Evolutionary conservation across 2,113 vertebrate species (phyloP).

Genomic region (Plectropomus leopardus): DNA sequence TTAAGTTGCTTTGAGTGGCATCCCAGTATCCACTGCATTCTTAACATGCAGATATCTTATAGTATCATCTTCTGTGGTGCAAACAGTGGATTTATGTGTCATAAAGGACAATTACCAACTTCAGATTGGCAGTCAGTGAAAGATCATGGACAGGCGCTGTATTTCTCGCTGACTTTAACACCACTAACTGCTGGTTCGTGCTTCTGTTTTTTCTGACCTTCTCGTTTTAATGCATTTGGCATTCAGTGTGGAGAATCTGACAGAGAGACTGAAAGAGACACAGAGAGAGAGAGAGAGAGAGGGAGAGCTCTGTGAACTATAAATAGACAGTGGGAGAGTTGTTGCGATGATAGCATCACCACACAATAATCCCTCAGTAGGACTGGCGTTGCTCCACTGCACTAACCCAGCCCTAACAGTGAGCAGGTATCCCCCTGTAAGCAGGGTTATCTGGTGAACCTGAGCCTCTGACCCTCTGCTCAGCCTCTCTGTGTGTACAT

Average conservation of each 20-base stretch:
- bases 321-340: slow-evolving; percentile 75
- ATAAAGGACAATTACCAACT: neutral
- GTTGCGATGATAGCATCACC: slow-evolving; percentile 75
- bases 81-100: neutral
- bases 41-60: neutral
- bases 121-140: too few relatives aligned
- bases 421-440: slow-evolving; percentile 45
- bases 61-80: neutral
- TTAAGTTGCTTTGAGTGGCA: neutral
- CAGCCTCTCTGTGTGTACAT: neutral
- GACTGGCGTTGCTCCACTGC: slow-evolving; percentile 35
- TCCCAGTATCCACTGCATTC: neutral
- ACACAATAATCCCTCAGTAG: slow-evolving; percentile 68
- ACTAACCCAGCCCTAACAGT: neutral
- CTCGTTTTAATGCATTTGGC: slow-evolving; percentile 63
- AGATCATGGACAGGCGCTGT: slow-evolving; percentile 9
- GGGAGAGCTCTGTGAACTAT: slow-evolving; percentile 68
- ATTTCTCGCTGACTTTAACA: slow-evolving; percentile 27
- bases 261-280: slow-evolving; percentile 32
- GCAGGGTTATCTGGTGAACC: slow-evolving; percentile 32
- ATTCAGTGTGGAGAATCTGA: slow-evolving; percentile 69
- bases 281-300: slow-evolving; percentile 20
- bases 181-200: slow-evolving; percentile 31
- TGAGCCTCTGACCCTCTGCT: slow-evolving; percentile 28
- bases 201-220: slow-evolving; percentile 47